Base-by-base conservation (phyloP, 2,797 vertebrate genomes). In the Orientallactaga sibirica region DNA sequence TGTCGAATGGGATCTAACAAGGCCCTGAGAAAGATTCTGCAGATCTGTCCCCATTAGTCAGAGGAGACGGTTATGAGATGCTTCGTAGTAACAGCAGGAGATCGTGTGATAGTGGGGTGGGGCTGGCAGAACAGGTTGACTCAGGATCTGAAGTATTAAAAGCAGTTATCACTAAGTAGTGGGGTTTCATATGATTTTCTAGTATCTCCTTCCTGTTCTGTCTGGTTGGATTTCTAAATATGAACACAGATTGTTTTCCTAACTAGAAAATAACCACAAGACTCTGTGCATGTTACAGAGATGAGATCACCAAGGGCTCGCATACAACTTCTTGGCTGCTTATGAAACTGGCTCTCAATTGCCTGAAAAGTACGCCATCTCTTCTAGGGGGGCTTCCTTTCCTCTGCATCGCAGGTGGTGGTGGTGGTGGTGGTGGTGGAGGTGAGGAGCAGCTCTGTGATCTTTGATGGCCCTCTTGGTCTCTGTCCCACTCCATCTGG, bases 271-370 rank as follows among this genome's bases (percentile, higher is more conserved):
- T 67, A 61, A 55, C 2, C 16, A 27, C 15, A 73, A 73, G 52
- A 41, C 25, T 8, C 6, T 8, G 43, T n/a, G 43, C 14, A 15
- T 20, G n/a, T 48, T 12, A 74, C 70, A 68, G 58, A 83, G 86
- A 55, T 55, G 20, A 75, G 58, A 6, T 33, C 1, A 18, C 20
- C 0, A 4, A n/a, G 15, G 2, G 22, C 41, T 27, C 43, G 7
- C 4, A 1, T 6, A 0, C 0, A 37, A 20, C 3, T 5, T 27
- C 18, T 48, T 43, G 16, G 9, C 15, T 2, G 0, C 5, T 19
- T 58, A 52, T 29, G 55, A 3, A n/a, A 15, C 62, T 62, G 41
- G 73, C 64, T 64, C 76, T 7, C 15, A 0, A 73, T 27, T 68
- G 4, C 84, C 80, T 58, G 3, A 79, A 52, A 64, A 74, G 3